Conservation (phyloP, 2,888 invertebrate species). For the Sipunculus nudus region DNA sequence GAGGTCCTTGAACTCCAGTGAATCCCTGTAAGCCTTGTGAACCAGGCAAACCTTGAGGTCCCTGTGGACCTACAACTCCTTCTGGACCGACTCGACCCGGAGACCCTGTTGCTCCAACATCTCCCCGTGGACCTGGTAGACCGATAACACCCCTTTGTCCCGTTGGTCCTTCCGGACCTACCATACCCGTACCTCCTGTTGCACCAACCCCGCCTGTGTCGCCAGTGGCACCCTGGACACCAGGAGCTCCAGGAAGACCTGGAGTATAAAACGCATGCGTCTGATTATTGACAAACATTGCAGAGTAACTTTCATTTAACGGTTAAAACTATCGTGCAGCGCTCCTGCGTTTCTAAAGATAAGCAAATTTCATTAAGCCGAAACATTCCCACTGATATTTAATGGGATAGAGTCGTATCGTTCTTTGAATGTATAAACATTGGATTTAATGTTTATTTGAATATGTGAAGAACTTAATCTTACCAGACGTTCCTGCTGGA, state of each 20-base stretch:
- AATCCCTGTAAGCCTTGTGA: constrained; percentile 15
- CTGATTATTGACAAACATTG: neutral
- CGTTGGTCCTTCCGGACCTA: constrained; percentile 9
- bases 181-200: neutral
- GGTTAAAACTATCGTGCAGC: no score
- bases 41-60: constrained; percentile 14
- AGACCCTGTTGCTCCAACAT: constrained; percentile 9
- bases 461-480: neutral
- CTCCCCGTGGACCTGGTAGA: constrained; percentile 8
- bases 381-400: no score
- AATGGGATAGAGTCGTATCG: no score
- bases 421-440: no score
- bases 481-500: constrained; percentile 1
- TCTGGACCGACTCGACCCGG: constrained; percentile 10
- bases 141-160: constrained; percentile 9
- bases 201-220: constrained; percentile 1
- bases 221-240: constrained; percentile 7
- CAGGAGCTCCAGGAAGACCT: constrained; percentile 48
- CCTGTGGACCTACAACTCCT: constrained; percentile 9
- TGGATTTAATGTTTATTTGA: no score
- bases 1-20: constrained; percentile 35
- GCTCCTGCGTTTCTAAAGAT: no score
- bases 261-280: constrained; percentile 51
- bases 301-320: no score
- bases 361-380: no score